Conservation (phyloP, 2,113 vertebrate genomes). For the Chrysochloris asiatica region DNA sequence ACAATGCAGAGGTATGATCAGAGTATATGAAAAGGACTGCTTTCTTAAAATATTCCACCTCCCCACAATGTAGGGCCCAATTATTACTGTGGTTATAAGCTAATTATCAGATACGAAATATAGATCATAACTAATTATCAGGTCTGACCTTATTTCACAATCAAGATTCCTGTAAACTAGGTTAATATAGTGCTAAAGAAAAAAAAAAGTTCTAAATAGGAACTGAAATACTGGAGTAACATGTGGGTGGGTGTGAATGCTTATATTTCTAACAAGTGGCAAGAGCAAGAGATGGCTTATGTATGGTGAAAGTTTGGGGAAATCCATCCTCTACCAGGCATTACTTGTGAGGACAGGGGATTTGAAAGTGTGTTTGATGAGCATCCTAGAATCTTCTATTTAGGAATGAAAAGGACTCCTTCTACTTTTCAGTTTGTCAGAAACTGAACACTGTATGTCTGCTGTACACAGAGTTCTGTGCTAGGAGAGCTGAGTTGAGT, state of each 20-base stretch:
- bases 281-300: constrained; percentile 9
- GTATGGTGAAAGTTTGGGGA: constrained; percentile 2
- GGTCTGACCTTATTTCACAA: constrained; percentile 73
- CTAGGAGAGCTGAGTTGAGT: no score
- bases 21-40: constrained; percentile 25
- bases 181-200: constrained; percentile 45
- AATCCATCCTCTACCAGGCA: not conserved
- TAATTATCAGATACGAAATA: constrained; percentile 79
- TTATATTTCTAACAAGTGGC: constrained; percentile 32
- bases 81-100: constrained; percentile 69
- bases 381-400: not conserved
- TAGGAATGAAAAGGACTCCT: not conserved
- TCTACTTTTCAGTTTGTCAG: not conserved
- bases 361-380: constrained; percentile 36
- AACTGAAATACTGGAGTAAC: not conserved
- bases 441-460: not conserved
- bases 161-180: constrained; percentile 62
- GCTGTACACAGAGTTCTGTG: not conserved
- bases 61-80: constrained; percentile 68
- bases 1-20: constrained; percentile 39
- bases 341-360: not conserved
- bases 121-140: constrained; percentile 76
- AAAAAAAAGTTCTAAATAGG: constrained; percentile 36
- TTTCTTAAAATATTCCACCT: constrained; percentile 63
- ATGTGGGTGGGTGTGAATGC: not conserved